phyloP scores from a whole-genome alignment of 2,888 invertebrate genomes.

The Stegophylla sp. region DNA sequence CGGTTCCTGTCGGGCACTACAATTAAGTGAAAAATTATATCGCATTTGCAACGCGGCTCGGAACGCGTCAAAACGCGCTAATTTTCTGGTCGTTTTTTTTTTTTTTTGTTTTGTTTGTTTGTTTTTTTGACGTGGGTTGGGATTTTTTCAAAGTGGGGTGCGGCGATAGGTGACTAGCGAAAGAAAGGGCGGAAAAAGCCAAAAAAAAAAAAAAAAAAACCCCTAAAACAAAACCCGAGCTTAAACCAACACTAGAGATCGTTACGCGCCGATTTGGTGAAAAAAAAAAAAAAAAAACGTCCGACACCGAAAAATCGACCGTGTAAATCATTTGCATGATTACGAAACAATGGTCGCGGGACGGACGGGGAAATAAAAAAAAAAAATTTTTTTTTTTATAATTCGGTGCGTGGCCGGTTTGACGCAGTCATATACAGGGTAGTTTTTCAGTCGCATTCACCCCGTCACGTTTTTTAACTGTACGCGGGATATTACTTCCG shows the following conservation, averaged over 20 bases:
- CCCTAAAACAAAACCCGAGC: slow-evolving; percentile 3
- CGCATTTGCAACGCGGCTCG: not conserved
- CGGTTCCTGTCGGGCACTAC: slow-evolving; percentile 47
- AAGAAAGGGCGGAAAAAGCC: too few relatives aligned
- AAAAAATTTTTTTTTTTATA: slow-evolving; percentile 5
- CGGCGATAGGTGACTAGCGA: not conserved
- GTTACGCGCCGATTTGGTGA: slow-evolving; percentile 32
- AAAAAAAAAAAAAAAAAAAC: too few relatives aligned
- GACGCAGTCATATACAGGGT: too few relatives aligned
- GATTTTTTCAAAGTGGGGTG: too few relatives aligned
- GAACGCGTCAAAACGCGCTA: slow-evolving; percentile 29
- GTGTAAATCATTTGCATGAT: slow-evolving; percentile 57
- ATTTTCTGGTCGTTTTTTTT: slow-evolving; percentile 40
- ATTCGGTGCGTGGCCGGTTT: too few relatives aligned
- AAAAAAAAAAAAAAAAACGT: not conserved
- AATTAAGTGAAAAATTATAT: slow-evolving; percentile 50
- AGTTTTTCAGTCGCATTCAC: too few relatives aligned
- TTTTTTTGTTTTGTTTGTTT: not conserved
- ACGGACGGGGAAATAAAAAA: not conserved
- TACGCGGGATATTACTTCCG: too few relatives aligned
- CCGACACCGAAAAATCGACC: slow-evolving; percentile 36
- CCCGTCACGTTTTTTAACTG: too few relatives aligned
- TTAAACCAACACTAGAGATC: slow-evolving; percentile 23
- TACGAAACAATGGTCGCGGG: slow-evolving; percentile 11
- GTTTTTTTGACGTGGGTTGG: not conserved